These are phyloP conservation scores for Camelus dromedarius DNA, from an alignment of 2,113 vertebrate species.

Conservation along the genomic window DNA sequence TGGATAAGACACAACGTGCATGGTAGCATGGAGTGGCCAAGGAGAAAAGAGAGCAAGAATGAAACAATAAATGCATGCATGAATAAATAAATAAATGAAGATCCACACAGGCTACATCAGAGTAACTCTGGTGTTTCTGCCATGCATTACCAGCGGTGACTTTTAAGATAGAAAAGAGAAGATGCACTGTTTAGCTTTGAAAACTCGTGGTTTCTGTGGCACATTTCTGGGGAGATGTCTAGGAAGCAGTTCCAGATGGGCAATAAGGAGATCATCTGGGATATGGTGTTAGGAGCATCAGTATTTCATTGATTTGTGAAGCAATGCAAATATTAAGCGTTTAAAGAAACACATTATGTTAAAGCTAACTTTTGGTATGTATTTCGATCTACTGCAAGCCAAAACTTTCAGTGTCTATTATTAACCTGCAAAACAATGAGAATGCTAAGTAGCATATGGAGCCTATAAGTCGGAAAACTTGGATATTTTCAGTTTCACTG, in stretches of 20 bases:
- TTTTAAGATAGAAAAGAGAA: neutral
- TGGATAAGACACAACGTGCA: neutral
- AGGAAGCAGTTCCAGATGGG: neutral
- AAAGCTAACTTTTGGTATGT: neutral
- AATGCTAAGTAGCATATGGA: neutral
- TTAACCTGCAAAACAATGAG: slow-evolving; percentile 27
- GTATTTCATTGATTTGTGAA: slow-evolving; percentile 34
- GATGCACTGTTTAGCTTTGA: neutral
- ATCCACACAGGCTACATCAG: neutral
- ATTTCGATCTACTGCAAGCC: neutral
- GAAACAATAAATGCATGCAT: neutral
- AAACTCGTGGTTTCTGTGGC: slow-evolving; percentile 25
- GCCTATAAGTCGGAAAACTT: neutral
- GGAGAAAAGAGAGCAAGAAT: neutral
- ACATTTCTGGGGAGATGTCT: neutral
- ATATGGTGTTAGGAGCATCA: neutral
- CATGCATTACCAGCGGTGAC: neutral
- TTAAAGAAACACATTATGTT: neutral
- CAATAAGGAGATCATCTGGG: neutral
- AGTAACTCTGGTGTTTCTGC: neutral
- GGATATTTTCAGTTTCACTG: neutral
- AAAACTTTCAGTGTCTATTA: neutral
- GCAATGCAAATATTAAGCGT: neutral
- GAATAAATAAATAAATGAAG: neutral
- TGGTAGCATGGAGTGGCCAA: neutral